Conservation (phyloP, 2,797 vertebrate genomes). For the Melopsittacus undulatus region DNA sequence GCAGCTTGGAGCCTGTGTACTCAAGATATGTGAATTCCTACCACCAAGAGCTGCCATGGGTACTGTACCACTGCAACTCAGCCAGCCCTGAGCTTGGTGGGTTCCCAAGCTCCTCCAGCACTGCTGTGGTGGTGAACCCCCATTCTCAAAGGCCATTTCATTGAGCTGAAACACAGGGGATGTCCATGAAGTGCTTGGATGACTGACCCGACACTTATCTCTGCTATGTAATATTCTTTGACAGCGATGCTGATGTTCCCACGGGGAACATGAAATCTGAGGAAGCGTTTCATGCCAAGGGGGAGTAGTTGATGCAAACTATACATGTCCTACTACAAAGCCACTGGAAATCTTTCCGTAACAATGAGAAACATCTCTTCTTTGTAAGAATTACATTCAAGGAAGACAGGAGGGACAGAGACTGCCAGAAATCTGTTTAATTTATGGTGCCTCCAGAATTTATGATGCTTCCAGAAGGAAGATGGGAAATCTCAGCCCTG, state of each 20-base stretch:
- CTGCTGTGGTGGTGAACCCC: not conserved
- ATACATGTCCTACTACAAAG: not conserved
- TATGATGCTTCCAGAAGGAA: not conserved
- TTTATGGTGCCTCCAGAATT: not conserved
- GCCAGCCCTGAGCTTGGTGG: fast-evolving
- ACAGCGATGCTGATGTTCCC: not conserved
- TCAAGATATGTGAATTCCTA: not conserved
- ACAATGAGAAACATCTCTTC: not conserved
- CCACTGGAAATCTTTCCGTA: not conserved
- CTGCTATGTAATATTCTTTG: not conserved
- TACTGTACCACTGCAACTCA: not conserved
- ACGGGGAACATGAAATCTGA: not conserved
- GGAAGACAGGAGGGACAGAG: not conserved
- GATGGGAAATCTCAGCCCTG: not conserved
- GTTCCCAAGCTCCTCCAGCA: not conserved
- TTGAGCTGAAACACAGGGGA: not conserved
- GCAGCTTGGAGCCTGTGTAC: fast-evolving
- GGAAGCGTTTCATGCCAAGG: not conserved
- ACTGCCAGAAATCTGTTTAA: not conserved
- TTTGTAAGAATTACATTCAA: not conserved
- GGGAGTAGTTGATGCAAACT: not conserved
- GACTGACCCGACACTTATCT: not conserved
- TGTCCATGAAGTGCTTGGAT: not conserved
- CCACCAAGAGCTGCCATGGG: fast-evolving
- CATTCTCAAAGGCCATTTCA: not conserved